Base-by-base conservation (phyloP, 2,113 vertebrate species). In the Oxyura jamaicensis region DNA sequence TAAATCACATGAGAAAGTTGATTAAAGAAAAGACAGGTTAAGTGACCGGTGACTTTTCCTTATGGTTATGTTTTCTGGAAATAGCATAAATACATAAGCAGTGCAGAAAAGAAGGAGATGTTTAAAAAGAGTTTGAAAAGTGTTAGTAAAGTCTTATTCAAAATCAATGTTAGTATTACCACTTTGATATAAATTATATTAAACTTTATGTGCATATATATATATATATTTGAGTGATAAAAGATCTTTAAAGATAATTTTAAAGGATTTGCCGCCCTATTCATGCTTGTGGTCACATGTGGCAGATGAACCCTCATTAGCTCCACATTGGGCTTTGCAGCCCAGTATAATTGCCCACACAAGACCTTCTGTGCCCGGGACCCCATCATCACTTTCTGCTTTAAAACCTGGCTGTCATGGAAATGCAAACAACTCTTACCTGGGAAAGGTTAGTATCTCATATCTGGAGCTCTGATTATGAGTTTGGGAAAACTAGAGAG, bases 401-500 rank as follows among this genome's bases (percentile, higher is more conserved):
- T 74, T 76, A 82, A 73, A 95, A 78, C 29, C 50, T 87, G 58
- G 77, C 62, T 95, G 53, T 86, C 48, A 77, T 56, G 62, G 85
- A 96, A 86, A 86, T 29, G 2, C 31, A 35, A 50, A 72, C 48
- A 58, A 8, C 33, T 35, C 11, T 68, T 56, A 87, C 17, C 56
- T 76, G 58, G 60, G 60, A 95, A 33, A 95, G 35, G 36, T 59
- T 53, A 50, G 48, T n/a, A 44, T 95, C 77, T 95, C 79, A 52
- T 39, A 86, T 4, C n/a, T 75, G 36, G 56, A 82, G 42, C n/a
- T 59, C 31, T 78, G 28, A 36, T 42, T 58, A 11, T 26, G 5
- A 50, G 22, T 22, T 75, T 53, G 44, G 21, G 53, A 82, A 86
- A 80, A 82, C 23, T 53, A 53, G 52, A 85, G 68, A 73, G 23